Evolutionary conservation across 2,888 invertebrate species (phyloP), one percentile per base, ranked within the genome.

Genomic region (Gari tellinella): DNA sequence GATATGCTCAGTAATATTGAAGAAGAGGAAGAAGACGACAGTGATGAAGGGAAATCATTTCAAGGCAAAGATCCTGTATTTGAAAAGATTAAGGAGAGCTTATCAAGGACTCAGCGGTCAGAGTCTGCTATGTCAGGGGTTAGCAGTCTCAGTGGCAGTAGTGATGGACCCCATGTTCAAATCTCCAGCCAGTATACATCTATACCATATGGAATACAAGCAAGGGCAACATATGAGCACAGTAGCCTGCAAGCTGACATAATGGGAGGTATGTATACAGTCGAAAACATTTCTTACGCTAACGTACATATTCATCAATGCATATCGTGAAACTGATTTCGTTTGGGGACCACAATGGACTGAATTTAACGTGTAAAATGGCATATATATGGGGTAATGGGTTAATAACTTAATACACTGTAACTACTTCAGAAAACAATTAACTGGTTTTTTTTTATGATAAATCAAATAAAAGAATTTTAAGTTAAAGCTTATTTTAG

Each of bases 181-280:
- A 82, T 83, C 14, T 86, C 88, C 7, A 86, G 88, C 14, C 78
- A 88, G 41, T 90, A 82, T 60, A 82, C 86, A 7, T 82, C 78
- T 1, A 51, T 89, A 37, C 86, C 88, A 0, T 89, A 84, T 81
- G 90, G 89, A 3, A 81, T 90, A 49, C 87, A 89, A 48, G 87
- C 84, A 0, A 84, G 75, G 62, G 86, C 84, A 5, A 82, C 84
- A 1, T 91, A 90, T 73, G 88, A 88, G 61, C 91, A 90, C 77
- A 85, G 83, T 21, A 87, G 86, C 55, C 83, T 82, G 45, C 81
- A 85, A 62, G 78, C 88, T 37, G 89, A 90, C 52, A 89, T 90
- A n/a, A 90, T 90, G 87, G 90, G 89, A 78, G 86, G 90, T 90
- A 70, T 72, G 84, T 62, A 21, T 43, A 19, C 23, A 31, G 31